A percentile compares a stretch with the other conserved stretches of the same genome.
Conservation (phyloP, 2,113 vertebrate species). For the Leptobrachium leishanense region DNA sequence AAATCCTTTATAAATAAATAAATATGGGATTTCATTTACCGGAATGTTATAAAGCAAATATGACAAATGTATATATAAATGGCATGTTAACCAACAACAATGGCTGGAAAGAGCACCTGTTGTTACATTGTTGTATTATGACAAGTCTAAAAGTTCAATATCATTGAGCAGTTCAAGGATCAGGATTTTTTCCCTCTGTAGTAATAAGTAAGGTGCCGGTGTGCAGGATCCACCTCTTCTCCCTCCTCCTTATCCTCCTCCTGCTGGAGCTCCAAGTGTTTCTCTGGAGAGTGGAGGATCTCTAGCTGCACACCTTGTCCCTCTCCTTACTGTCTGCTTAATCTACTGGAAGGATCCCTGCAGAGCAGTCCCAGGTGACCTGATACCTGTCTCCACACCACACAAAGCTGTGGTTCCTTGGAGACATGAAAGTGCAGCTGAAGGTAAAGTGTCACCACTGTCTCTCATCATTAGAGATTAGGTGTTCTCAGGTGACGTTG, state of each 20-base stretch:
- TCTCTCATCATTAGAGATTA: background rate
- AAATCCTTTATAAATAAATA: no score
- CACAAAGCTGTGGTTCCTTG: background rate
- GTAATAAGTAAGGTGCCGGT: constrained; percentile 5
- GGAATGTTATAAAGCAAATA: no score
- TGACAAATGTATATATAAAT: no score
- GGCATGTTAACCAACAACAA: no score
- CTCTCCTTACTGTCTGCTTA: background rate
- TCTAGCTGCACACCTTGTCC: constrained; percentile 10
- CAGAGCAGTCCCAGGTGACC: constrained; percentile 8
- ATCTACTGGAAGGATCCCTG: background rate
- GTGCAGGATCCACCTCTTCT: constrained; percentile 15
- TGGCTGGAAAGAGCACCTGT: background rate
- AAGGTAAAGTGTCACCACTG: constrained; percentile 12
- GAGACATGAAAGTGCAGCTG: constrained; percentile 28
- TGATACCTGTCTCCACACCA: background rate
- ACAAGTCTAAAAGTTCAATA: background rate
- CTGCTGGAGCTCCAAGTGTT: constrained; percentile 16
- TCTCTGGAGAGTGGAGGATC: constrained; percentile 29
- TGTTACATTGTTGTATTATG: background rate
- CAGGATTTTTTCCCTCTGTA: background rate
- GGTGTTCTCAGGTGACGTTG: background rate
- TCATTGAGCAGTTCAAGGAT: constrained; percentile 17
- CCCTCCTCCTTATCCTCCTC: constrained; percentile 7
- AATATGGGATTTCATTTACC: no score